Base-by-base conservation (phyloP, 1,140 invertebrate genomes). In the Eurosta solidaginis region DNA sequence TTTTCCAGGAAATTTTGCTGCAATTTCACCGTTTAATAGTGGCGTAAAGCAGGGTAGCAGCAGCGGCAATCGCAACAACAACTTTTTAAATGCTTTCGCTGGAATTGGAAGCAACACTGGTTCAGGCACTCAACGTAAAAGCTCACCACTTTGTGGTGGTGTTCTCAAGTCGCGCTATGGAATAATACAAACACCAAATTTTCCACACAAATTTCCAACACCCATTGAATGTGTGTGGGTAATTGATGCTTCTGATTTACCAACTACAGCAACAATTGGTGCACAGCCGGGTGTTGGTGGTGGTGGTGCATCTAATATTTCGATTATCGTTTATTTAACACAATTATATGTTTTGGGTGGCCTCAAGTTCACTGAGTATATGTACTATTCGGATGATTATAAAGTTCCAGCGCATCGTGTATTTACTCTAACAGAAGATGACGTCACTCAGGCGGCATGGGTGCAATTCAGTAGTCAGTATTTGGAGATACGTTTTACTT, bases 151-250 rank as follows among this genome's bases (percentile, higher is more conserved):
- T 76, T 95, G 94, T 81, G 93, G 93, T 0, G 92, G 91, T 1
- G 88, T 89, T 6, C 86, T 93, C 17, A 92, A 90, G 5, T 90
- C 89, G 0, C 88, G 90, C 1, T 89, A 90, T 27, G 94, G 94
- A 1, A 87, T 93, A 50, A 92, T 97, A 36, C 90, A 93, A 42
- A 96, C 95, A 1, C 95, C 95, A 0, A 92, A 93, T 82, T 97
- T 97, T 82, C 96, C 96, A 0, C 88, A 91, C 36, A 89, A 91
- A 1, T 96, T 96, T 85, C 86, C 90, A 7, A 93, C 95, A 20
- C 96, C 96, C 4, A 93, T 96, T 63, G 91, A 91, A 78, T 96
- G 95, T 85, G 91, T 92, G 77, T 97, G 96, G 96, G 89, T 97
- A 12, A 96, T 97, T 82, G 92, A 96, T 81, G 93, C 94, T 6